These are phyloP conservation scores for Periophthalmus magnuspinnatus DNA, from an alignment of 2,797 vertebrate species.

Conservation along the genomic window DNA sequence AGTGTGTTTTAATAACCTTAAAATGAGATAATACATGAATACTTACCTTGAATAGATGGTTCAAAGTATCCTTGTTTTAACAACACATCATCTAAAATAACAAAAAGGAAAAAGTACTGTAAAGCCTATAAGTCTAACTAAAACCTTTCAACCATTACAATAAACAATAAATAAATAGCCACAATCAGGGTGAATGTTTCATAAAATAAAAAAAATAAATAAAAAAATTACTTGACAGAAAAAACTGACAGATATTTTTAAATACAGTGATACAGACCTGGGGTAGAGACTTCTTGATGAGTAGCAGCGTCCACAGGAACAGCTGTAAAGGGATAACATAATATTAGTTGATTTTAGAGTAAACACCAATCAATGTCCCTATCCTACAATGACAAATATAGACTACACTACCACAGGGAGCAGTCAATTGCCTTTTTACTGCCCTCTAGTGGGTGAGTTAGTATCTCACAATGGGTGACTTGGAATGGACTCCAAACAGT, in stretches of 20 bases:
- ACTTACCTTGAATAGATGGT: neutral
- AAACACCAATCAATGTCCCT: neutral
- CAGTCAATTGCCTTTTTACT: no score
- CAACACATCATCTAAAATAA: neutral
- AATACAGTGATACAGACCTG: slow-evolving; percentile 1
- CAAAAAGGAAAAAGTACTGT: no score
- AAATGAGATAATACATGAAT: neutral
- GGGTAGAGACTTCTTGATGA: neutral
- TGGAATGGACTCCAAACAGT: no score
- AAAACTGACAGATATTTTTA: neutral
- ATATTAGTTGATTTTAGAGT: neutral
- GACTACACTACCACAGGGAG: no score
- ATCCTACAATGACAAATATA: neutral
- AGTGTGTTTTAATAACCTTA: no score
- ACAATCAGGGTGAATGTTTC: no score
- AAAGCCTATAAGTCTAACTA: no score
- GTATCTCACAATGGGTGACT: no score
- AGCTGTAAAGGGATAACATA: neutral
- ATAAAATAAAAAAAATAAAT: neutral
- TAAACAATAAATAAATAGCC: neutral
- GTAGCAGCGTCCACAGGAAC: neutral
- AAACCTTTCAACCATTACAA: no score
- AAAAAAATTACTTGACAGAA: neutral
- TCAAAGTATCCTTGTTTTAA: neutral
- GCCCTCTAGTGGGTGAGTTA: no score